Percentiles rank a stretch among this genome's conserved stretches.
These are phyloP conservation scores for Sebastes elongatus DNA, from an alignment of 2,797 vertebrate genomes.

Conservation along the genomic window DNA sequence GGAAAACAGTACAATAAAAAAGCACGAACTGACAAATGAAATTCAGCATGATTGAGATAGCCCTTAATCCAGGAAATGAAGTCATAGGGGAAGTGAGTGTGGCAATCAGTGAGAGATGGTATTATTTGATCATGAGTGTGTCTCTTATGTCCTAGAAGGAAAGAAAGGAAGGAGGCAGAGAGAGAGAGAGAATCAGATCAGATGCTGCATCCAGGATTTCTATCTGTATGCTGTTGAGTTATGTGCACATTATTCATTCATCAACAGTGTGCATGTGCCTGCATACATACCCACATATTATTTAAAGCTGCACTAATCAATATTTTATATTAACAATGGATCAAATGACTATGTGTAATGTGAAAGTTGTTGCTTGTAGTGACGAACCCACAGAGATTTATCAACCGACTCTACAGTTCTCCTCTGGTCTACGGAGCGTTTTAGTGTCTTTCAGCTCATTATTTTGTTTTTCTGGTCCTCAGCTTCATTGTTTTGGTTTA, in stretches of 20 bases:
- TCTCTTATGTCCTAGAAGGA: background rate
- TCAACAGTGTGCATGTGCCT: background rate
- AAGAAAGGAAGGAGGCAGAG: background rate
- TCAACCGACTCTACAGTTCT: too few species aligned
- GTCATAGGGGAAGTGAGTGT: background rate
- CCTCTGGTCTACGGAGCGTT: too few species aligned
- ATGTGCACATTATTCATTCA: background rate
- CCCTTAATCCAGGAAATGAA: conserved; percentile 5
- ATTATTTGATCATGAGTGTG: background rate
- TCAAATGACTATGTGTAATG: background rate
- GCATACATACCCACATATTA: background rate
- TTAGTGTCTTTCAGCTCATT: background rate
- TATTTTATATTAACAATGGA: background rate
- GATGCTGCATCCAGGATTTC: background rate
- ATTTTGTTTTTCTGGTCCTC: too few species aligned
- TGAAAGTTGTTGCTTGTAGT: background rate
- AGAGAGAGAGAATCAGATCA: background rate
- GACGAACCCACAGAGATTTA: background rate
- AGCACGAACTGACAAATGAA: background rate
- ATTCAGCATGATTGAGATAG: background rate
- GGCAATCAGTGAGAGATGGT: background rate
- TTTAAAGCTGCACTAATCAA: background rate
- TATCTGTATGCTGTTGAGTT: background rate
- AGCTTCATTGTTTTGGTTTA: background rate
- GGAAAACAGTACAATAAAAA: background rate